A percentile compares a stretch with the other conserved stretches of the same genome.
These are phyloP conservation scores for Phrynocephalus forsythii DNA, from an alignment of 2,797 vertebrate species.

Conservation along the genomic window DNA sequence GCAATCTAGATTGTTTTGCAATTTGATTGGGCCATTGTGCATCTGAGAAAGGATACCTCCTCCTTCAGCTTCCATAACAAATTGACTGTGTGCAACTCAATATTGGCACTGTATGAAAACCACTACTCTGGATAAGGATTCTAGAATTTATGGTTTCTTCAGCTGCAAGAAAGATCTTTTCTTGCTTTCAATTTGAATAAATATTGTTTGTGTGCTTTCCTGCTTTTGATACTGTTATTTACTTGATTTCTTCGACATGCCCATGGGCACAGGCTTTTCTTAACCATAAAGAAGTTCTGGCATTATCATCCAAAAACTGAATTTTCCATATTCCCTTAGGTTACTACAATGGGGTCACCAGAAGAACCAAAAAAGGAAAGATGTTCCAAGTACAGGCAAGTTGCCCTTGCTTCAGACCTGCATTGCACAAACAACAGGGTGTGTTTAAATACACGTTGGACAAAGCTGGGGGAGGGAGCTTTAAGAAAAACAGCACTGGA, in stretches of 20 bases:
- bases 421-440: conserved; percentile 34
- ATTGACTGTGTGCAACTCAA: background rate
- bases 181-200: background rate
- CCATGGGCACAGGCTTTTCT: conserved; percentile 53
- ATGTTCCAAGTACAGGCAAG: background rate
- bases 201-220: background rate
- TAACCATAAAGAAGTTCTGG: conserved; percentile 36
- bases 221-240: conserved; percentile 17
- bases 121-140: no score
- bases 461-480: conserved; percentile 21
- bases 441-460: background rate
- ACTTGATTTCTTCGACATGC: conserved; percentile 58
- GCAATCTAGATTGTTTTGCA: no score
- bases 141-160: no score
- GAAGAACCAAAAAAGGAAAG: rapidly evolving
- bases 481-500: conserved; percentile 3
- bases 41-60: background rate
- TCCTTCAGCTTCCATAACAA: background rate
- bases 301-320: background rate
- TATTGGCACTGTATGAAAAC: background rate
- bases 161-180: no score
- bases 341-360: rapidly evolving
- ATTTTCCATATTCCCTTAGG: background rate
- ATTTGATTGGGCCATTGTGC: background rate
- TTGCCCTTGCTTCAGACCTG: conserved; percentile 27